Conservation (phyloP, 2,797 vertebrate genomes). For the Notolepis coatsorum region DNA sequence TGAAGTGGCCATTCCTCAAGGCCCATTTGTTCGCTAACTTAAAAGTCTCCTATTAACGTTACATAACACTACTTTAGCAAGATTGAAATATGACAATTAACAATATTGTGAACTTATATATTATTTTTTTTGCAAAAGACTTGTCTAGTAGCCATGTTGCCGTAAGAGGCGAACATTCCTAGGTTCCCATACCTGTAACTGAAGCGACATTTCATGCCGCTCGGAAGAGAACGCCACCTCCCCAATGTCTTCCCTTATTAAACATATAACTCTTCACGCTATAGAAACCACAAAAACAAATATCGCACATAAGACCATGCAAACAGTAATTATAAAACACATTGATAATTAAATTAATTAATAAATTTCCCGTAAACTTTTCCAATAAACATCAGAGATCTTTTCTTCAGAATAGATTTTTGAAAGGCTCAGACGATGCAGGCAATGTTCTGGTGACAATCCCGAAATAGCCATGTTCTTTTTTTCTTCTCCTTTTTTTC, state of each 20-base stretch:
- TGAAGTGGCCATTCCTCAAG: constrained; percentile 64
- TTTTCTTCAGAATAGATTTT: constrained; percentile 69
- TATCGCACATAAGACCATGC: constrained; percentile 83
- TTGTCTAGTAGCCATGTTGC: constrained; percentile 49
- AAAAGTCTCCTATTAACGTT: constrained; percentile 63
- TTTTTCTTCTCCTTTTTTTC: too few species aligned
- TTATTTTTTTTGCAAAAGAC: constrained; percentile 61
- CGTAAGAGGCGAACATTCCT: constrained; percentile 12
- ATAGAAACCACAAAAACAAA: constrained; percentile 81
- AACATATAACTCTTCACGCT: constrained; percentile 71
- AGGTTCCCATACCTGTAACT: constrained; percentile 25
- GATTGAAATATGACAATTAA: constrained; percentile 77
- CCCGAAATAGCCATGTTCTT: constrained; percentile 55
- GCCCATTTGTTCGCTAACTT: constrained; percentile 67
- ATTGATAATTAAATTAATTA: constrained; percentile 75
- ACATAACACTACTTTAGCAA: constrained; percentile 73
- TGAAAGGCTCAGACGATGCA: constrained; percentile 86
- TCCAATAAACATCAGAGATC: constrained; percentile 67
- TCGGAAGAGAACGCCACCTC: constrained; percentile 26
- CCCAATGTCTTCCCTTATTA: constrained; percentile 45
- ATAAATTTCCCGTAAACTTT: constrained; percentile 67
- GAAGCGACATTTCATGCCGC: constrained; percentile 15
- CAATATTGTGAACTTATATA: constrained; percentile 72
- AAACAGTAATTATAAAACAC: constrained; percentile 82
- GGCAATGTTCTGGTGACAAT: constrained; percentile 75